phyloP scores from a whole-genome alignment of 1,140 invertebrate genomes.

The Pseudobourletiella spinata region DNA sequence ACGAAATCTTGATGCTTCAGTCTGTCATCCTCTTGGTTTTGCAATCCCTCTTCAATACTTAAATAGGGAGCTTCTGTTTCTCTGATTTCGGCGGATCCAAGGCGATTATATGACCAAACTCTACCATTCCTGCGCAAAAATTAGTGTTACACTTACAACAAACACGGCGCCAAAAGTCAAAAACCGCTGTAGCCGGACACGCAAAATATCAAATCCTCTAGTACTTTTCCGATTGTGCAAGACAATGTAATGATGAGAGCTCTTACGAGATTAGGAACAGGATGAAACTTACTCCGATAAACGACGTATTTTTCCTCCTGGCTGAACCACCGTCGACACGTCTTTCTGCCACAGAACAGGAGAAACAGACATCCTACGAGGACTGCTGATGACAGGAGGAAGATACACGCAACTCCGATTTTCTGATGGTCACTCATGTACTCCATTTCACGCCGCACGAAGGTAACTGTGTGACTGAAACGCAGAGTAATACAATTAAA shows the following conservation, averaged over 20 bases:
- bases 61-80: neutral
- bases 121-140: neutral
- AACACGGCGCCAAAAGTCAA: too few relatives aligned
- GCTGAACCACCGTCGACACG: neutral
- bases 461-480: neutral
- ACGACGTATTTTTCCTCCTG: neutral
- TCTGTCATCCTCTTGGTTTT: too few relatives aligned
- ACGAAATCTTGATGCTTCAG: too few relatives aligned
- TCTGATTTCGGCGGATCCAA: neutral
- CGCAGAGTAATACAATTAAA: neutral
- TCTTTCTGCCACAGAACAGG: neutral
- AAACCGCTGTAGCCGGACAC: too few relatives aligned
- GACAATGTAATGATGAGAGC: too few relatives aligned
- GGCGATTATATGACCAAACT: neutral
- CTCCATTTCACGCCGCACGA: neutral
- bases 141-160: neutral
- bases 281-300: neutral
- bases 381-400: neutral
- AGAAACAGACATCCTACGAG: neutral
- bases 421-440: neutral
- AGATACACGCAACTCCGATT: neutral
- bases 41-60: too few relatives aligned
- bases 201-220: too few relatives aligned
- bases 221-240: too few relatives aligned
- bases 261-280: too few relatives aligned